Base-by-base conservation (phyloP, 2,797 vertebrate species). In the Crocidura indochinensis region DNA sequence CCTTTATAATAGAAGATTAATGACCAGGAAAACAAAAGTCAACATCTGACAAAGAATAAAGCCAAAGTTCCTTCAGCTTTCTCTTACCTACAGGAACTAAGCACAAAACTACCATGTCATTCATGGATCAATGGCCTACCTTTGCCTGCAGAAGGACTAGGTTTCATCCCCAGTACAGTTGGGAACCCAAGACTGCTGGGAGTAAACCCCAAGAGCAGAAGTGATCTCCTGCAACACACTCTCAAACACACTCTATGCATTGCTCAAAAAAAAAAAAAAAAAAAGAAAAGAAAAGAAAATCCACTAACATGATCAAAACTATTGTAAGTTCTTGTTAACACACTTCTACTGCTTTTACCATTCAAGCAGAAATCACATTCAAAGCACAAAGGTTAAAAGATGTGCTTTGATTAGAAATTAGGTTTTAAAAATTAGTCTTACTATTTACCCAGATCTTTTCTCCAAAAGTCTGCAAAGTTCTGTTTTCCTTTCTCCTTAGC, bases 391-490 rank as follows among this genome's bases (percentile, higher is more conserved):
- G 20, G 62, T n/a, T 27, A 65, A 2, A 65, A 71, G 19, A 90
- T 73, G 87, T 87, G 6, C 62, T 94, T 90, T 81, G 82, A 90
- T 1, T 49, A 46, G 46, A 79, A 93, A 92, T 56, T 14, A 49
- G 19, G 74, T 62, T 29, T 68, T 38, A 49, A 91, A 90, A 79
- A 26, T 56, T 90, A 72, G 44, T n/a, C 38, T 74, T 93, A 91
- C 89, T 76, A 90, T 38, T 93, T 96, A 97, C 92, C 80, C 10
- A 60, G 31, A 26, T 47, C 71, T 73, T 71, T 68, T 79, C 76
- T 67, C 26, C 73, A 81, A 78, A 71, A 86, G 69, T 90, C 69
- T 82, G 64, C 31, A 92, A 87, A 56, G 68, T 76, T 86, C 46
- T 84, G 77, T 69, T 91, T 85, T 60, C 56, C 7, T 20, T 87